These are phyloP conservation scores for Planiliza haematocheilus DNA, from an alignment of 2,113 vertebrate genomes.

Conservation along the genomic window DNA sequence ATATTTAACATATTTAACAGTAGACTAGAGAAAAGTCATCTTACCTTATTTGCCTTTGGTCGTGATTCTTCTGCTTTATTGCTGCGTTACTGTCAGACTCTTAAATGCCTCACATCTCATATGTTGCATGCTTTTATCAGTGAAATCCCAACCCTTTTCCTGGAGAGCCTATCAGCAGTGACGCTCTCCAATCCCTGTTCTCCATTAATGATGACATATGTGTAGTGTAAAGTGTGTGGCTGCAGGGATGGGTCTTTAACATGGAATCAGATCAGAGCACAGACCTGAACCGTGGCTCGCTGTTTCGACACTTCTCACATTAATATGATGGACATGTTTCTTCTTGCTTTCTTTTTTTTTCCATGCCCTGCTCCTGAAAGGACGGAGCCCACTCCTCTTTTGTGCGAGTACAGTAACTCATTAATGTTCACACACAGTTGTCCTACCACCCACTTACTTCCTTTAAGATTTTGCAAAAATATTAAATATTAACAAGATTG, in stretches of 20 bases:
- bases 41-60: constrained; percentile 59
- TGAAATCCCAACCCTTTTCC: constrained; percentile 66
- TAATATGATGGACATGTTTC: no score
- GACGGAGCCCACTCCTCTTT: no score
- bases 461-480: no score
- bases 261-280: background rate
- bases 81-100: constrained; percentile 6
- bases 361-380: no score
- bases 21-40: background rate
- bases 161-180: constrained; percentile 60
- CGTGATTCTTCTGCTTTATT: background rate
- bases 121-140: constrained; percentile 69
- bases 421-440: no score
- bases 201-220: constrained; percentile 47
- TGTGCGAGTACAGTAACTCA: no score
- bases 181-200: constrained; percentile 23
- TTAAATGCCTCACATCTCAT: constrained; percentile 6
- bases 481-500: no score
- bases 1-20: background rate
- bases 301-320: no score
- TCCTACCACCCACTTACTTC: no score
- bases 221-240: constrained; percentile 5
- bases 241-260: background rate
- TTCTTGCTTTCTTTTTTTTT: no score
- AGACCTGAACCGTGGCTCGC: background rate